Base-by-base conservation (phyloP, 1,140 invertebrate genomes). In the Anastrepha ludens region DNA sequence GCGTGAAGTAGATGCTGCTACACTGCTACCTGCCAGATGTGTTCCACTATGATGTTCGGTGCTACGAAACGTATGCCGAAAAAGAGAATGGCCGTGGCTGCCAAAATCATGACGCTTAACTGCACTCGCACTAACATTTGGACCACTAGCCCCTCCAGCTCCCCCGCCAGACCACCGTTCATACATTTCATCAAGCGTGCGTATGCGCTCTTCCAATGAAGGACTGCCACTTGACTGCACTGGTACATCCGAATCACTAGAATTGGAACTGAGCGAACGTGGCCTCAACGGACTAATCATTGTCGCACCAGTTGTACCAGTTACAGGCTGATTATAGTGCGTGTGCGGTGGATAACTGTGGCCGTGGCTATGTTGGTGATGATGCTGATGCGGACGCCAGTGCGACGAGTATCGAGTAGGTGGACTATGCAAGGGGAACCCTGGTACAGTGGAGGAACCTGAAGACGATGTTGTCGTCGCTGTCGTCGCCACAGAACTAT, bases 141-240 rank as follows among this genome's bases (percentile, higher is more conserved):
- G 47, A 81, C 41, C 67, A 47, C 15, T 74, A 47, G 29, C 15
- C 20, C 50, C 81, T 2, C 41, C 47, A 13, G 59, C 88, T 67
- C 64, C 88, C 87, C 94, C 95, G 11, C 97, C 97, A 13, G 96
- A 97, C 97, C 97, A 98, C 87, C 97, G 97, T 93, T 98, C 97
- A 90, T 98, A 98, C 92, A 98, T 98, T 93, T 98, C 98, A 93
- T 99, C 98, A 17, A 99, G 94, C 95, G 93, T 97, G 93, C 94
- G 93, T 65, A 99, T 97, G 87, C 98, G 94, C 92, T 99, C 98
- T 90, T 99, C 98, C 85, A 98, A 94, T 59, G 96, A 96, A 1
- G 95, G 96, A 91, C 90, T 94, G 90, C 91, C 94, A 81, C 94
- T 96, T 88, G 41, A 89, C 89, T 90, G 94, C 95, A 67, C 94